phyloP scores from a whole-genome alignment of 2,797 vertebrate genomes.

The Anguilla megastoma region DNA sequence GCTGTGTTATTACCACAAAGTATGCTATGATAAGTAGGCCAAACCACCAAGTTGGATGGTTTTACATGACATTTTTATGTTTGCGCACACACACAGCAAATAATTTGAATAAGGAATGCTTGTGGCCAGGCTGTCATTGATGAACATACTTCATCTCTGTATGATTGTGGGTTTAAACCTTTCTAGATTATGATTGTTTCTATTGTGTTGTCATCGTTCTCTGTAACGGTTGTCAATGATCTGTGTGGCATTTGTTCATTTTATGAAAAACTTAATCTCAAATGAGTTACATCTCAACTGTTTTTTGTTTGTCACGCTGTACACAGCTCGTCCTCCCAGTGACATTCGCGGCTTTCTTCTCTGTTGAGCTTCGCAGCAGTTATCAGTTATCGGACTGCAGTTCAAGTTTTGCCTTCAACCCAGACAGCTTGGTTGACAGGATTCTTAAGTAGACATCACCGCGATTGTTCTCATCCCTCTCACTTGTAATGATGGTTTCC shows the following conservation, averaged over 20 bases:
- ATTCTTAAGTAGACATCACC: not conserved
- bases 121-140: not conserved
- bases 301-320: not conserved
- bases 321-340: not conserved
- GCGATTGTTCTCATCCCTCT: not conserved
- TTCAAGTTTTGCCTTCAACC: constrained; percentile 32
- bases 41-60: not conserved
- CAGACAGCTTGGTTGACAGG: constrained; percentile 27
- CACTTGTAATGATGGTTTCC: not conserved
- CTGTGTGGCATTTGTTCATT: not conserved
- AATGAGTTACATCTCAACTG: not conserved
- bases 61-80: not conserved
- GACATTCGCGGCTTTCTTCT: not conserved
- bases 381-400: not conserved
- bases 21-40: not conserved
- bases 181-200: not conserved
- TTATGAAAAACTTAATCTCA: not conserved
- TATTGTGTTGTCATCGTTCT: constrained; percentile 20
- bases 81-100: not conserved
- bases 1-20: constrained; percentile 9
- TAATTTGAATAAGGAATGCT: not conserved
- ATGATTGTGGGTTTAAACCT: constrained; percentile 22
- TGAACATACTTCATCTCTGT: not conserved
- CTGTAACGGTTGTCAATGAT: not conserved
- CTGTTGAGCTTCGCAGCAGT: not conserved